These are phyloP conservation scores for Caracal caracal DNA, from an alignment of 2,113 vertebrate species.

Conservation along the genomic window DNA sequence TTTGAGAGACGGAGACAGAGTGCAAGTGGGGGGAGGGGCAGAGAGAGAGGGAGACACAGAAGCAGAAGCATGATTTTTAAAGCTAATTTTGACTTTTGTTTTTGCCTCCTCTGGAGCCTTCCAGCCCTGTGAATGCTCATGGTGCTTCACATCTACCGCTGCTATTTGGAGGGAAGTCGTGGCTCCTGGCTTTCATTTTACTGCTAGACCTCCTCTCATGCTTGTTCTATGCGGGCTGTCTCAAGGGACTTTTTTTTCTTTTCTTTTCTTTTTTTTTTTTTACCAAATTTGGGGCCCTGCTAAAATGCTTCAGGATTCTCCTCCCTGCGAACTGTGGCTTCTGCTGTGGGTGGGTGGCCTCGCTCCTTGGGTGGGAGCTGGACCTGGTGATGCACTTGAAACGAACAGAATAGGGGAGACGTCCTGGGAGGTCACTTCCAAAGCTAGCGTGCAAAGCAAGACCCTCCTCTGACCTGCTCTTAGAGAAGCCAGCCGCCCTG, in stretches of 20 bases:
- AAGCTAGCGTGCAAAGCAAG: not conserved
- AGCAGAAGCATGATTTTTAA: not conserved
- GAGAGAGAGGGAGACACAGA: no score
- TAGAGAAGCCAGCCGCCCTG: not conserved
- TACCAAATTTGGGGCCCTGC: not conserved
- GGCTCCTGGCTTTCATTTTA: conserved; percentile 13
- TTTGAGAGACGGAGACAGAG: no score
- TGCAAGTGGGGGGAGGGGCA: no score
- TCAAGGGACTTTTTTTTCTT: not conserved
- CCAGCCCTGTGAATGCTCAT: not conserved
- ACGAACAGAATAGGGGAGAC: not conserved
- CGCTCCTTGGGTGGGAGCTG: not conserved
- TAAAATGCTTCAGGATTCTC: not conserved
- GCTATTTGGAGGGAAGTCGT: not conserved
- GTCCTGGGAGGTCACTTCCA: not conserved
- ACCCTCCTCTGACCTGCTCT: not conserved
- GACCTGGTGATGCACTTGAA: not conserved
- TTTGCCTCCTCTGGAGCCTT: not conserved
- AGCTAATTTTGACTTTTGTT: not conserved
- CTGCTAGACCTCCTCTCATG: not conserved
- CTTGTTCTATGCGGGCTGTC: not conserved
- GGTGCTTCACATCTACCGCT: not conserved
- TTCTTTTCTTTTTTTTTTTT: no score
- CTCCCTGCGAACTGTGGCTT: not conserved
- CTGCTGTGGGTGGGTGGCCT: not conserved